phyloP scores from a whole-genome alignment of 2,888 invertebrate species.

The Polyommatus icarus region DNA sequence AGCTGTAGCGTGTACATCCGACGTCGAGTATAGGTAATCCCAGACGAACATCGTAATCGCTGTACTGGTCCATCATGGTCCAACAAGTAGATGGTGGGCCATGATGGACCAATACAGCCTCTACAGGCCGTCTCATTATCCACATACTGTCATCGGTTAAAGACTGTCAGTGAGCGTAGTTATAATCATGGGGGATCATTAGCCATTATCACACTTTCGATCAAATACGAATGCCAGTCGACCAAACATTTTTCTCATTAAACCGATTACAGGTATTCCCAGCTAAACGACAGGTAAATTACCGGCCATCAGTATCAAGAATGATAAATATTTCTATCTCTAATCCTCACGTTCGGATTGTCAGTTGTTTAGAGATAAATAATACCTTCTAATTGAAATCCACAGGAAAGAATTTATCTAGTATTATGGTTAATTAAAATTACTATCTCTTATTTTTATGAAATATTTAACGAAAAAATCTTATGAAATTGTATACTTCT shows the following conservation, averaged over 20 bases:
- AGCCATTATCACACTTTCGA: constrained; percentile 19
- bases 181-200: neutral
- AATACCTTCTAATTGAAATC: constrained; percentile 13
- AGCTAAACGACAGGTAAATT: constrained; percentile 16
- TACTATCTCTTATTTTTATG: neutral
- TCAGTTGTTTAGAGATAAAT: constrained; percentile 7
- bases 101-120: no score
- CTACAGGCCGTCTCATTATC: neutral
- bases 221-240: constrained; percentile 10
- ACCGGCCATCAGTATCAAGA: constrained; percentile 9
- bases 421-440: neutral
- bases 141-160: neutral
- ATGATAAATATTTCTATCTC: constrained; percentile 18
- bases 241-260: constrained; percentile 9
- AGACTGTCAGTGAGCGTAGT: neutral
- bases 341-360: constrained; percentile 3
- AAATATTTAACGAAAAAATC: neutral
- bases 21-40: no score
- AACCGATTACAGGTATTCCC: neutral
- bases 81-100: no score
- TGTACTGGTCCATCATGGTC: no score
- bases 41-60: no score
- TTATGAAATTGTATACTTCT: no score
- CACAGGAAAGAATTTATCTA: neutral
- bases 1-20: no score